Conservation (phyloP, 2,113 vertebrate species). For the Peromyscus californicus region DNA sequence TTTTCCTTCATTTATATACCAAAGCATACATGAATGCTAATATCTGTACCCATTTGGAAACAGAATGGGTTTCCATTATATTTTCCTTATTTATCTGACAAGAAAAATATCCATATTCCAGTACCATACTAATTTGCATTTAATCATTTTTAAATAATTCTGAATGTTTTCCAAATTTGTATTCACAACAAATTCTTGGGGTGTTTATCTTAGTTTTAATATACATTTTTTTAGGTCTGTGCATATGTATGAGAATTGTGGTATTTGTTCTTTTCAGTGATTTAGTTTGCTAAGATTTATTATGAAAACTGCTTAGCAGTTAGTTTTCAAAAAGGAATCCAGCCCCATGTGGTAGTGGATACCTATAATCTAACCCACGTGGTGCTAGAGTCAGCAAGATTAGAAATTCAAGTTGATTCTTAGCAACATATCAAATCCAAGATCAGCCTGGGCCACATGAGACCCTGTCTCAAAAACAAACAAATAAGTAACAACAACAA, state of each 20-base stretch:
- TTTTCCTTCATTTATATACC: not conserved
- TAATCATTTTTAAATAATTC: slow-evolving; percentile 19
- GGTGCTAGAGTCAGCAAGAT: not conserved
- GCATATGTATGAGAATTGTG: not conserved
- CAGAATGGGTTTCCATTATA: not conserved
- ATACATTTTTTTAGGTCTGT: not conserved
- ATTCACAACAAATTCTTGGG: not conserved
- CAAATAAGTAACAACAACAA: not conserved
- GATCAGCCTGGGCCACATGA: accelerated
- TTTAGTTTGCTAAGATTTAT: not conserved
- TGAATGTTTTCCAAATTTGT: not conserved
- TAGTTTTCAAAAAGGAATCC: not conserved
- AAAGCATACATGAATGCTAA: not conserved
- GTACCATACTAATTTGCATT: not conserved
- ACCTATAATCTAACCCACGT: no score
- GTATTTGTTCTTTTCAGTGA: not conserved
- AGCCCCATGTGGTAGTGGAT: not conserved
- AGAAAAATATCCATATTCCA: not conserved
- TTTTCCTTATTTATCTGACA: not conserved
- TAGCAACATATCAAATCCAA: not conserved
- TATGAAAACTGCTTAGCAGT: not conserved
- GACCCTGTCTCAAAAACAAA: not conserved
- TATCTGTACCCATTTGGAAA: not conserved
- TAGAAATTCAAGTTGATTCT: not conserved
- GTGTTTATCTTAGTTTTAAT: not conserved